Conservation (phyloP, 1,140 invertebrate genomes). For the Idris sp. region DNA sequence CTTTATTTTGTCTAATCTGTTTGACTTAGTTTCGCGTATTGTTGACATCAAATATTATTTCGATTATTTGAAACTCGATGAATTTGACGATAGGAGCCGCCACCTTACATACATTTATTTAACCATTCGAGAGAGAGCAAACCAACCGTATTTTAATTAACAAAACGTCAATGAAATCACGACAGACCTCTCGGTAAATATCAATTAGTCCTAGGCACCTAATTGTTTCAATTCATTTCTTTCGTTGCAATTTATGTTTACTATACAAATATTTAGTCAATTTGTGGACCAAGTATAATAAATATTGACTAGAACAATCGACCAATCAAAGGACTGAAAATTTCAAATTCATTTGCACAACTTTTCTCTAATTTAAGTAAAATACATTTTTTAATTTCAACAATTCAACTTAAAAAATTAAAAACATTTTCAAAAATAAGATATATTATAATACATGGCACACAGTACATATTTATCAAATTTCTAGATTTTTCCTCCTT, state of each 20-base stretch:
- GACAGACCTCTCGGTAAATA: slow-evolving; percentile 63
- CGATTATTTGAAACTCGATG: slow-evolving; percentile 19
- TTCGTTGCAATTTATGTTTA: slow-evolving; percentile 66
- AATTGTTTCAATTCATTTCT: slow-evolving; percentile 41
- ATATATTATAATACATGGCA: no score
- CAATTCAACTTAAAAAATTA: no score
- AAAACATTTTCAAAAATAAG: no score
- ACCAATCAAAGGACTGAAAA: slow-evolving; percentile 26
- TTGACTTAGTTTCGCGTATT: slow-evolving; percentile 1
- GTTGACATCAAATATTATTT: slow-evolving; percentile 5
- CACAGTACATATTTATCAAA: no score
- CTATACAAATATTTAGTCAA: slow-evolving; percentile 68
- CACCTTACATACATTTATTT: slow-evolving; percentile 57
- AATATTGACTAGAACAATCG: no score
- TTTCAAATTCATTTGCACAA: no score
- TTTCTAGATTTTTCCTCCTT: no score
- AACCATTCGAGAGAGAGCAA: slow-evolving; percentile 28
- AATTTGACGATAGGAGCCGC: slow-evolving; percentile 13
- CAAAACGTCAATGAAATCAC: slow-evolving; percentile 62
- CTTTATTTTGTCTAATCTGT: slow-evolving; percentile 4
- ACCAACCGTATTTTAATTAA: slow-evolving; percentile 69
- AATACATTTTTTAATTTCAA: no score
- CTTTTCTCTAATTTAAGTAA: no score
- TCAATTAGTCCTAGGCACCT: slow-evolving; percentile 66
- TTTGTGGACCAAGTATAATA: slow-evolving; percentile 49